Percentiles rank a stretch among this genome's conserved stretches.
Conservation (phyloP, 2,888 invertebrate species). For the Apoda limacodes region DNA sequence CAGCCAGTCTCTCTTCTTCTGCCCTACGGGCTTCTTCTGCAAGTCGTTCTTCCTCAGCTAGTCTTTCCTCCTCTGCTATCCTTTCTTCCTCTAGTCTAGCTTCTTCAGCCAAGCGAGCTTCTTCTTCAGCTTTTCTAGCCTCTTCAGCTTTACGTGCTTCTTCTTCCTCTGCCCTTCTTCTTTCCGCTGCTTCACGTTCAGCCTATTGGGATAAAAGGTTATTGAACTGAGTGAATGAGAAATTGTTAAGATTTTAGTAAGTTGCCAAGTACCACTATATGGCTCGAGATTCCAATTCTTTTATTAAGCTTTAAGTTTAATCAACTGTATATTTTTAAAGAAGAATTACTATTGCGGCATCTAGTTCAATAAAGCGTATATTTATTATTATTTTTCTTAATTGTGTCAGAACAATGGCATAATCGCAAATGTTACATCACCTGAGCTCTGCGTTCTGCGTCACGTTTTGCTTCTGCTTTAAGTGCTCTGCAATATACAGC, state of each 20-base stretch:
- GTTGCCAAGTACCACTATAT: no score
- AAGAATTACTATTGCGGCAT: no score
- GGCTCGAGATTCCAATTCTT: no score
- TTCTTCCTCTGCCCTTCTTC: slow-evolving; percentile 66
- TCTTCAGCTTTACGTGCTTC: slow-evolving; percentile 47
- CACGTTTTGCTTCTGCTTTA: slow-evolving; percentile 65
- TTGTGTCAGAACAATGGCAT: no score
- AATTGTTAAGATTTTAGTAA: no score
- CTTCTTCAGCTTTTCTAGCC: slow-evolving; percentile 33
- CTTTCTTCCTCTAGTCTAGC: slow-evolving; percentile 54
- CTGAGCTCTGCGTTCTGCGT: slow-evolving; percentile 60
- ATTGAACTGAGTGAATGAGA: slow-evolving; percentile 1
- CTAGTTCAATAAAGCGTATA: no score
- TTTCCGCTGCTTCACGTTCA: slow-evolving; percentile 53
- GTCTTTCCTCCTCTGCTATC: slow-evolving; percentile 48
- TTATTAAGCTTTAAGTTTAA: no score
- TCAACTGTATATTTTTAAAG: not conserved
- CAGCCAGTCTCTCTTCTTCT: slow-evolving; percentile 41
- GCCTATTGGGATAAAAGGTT: slow-evolving; percentile 31
- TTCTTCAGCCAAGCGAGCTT: slow-evolving; percentile 45
- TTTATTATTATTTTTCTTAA: no score
- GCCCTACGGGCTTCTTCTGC: slow-evolving; percentile 50
- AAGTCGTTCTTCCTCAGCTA: slow-evolving; percentile 56
- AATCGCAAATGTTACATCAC: slow-evolving; percentile 33
- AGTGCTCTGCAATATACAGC: slow-evolving; percentile 41